A percentile compares a stretch with the other conserved stretches of the same genome.
These are phyloP conservation scores for Amblyjoppa proteus DNA, from an alignment of 2,888 invertebrate species.

Conservation along the genomic window DNA sequence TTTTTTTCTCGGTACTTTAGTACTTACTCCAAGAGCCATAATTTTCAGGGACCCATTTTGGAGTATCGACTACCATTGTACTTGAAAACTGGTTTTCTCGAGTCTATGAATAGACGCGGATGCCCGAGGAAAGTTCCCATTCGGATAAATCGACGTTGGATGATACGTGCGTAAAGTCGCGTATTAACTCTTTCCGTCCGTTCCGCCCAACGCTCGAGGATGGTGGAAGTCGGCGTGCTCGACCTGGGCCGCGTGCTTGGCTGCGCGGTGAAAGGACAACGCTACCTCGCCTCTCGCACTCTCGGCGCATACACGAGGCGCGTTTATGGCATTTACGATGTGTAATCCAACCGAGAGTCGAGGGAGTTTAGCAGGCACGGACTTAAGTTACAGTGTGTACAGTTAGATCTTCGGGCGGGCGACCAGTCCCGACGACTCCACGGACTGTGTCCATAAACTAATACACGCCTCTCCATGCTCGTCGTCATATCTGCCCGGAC, in stretches of 20 bases:
- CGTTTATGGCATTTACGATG: constrained; percentile 59
- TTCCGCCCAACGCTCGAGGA: constrained; percentile 28
- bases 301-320: constrained; percentile 12
- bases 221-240: constrained; percentile 24
- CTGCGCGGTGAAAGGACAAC: constrained; percentile 63
- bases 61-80: too few species aligned
- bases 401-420: constrained; percentile 30
- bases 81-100: too few species aligned
- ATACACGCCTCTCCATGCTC: background rate
- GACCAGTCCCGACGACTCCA: background rate
- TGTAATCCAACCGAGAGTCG: background rate
- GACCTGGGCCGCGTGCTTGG: constrained; percentile 10
- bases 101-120: too few species aligned
- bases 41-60: too few species aligned
- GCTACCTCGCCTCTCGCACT: constrained; percentile 33
- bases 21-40: too few species aligned
- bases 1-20: too few species aligned
- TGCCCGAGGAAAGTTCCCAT: too few species aligned
- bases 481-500: background rate
- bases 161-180: constrained; percentile 11
- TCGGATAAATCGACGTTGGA: background rate
- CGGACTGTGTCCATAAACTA: background rate
- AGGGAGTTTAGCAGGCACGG: background rate
- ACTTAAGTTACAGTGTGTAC: background rate
- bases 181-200: background rate